phyloP scores from a whole-genome alignment of 2,113 vertebrate species.

The Catharus bicknelli region DNA sequence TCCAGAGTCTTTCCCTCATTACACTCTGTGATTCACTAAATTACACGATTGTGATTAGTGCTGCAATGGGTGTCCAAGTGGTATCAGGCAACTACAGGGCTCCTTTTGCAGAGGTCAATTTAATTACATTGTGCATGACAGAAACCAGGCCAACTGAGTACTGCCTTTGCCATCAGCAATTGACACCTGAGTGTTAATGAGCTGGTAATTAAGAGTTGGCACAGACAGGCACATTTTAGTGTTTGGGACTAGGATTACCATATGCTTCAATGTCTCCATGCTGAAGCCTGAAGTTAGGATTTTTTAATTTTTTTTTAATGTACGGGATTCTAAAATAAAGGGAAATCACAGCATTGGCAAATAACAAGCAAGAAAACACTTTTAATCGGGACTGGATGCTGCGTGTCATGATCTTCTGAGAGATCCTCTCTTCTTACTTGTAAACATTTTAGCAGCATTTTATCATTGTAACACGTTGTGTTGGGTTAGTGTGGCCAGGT shows the following conservation, averaged over 20 bases:
- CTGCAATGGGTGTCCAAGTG: constrained; percentile 73
- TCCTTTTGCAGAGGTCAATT: constrained; percentile 79
- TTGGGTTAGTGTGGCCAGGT: not conserved
- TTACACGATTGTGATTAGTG: constrained; percentile 68
- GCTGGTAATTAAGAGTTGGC: constrained; percentile 86
- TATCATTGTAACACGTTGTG: not conserved
- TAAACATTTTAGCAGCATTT: not conserved
- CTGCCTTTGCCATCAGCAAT: constrained; percentile 82
- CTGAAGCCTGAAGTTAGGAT: constrained; percentile 63
- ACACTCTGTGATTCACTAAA: constrained; percentile 68
- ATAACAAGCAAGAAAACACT: not conserved
- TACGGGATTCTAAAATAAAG: not conserved
- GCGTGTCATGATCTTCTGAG: constrained; percentile 4
- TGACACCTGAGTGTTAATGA: constrained; percentile 89
- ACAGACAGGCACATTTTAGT: constrained; percentile 75
- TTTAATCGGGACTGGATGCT: not conserved
- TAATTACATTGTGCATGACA: constrained; percentile 83
- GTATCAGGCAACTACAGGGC: constrained; percentile 74
- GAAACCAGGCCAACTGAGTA: constrained; percentile 79
- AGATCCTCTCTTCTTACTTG: not conserved
- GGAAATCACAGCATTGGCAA: not conserved
- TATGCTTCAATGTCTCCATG: constrained; percentile 78
- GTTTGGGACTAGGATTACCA: constrained; percentile 78
- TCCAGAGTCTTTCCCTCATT: constrained; percentile 57
- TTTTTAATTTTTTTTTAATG: constrained; percentile 37